A percentile compares a stretch with the other conserved stretches of the same genome.
phyloP scores from a whole-genome alignment of 2,797 vertebrate genomes.

The Bufotes viridis region DNA sequence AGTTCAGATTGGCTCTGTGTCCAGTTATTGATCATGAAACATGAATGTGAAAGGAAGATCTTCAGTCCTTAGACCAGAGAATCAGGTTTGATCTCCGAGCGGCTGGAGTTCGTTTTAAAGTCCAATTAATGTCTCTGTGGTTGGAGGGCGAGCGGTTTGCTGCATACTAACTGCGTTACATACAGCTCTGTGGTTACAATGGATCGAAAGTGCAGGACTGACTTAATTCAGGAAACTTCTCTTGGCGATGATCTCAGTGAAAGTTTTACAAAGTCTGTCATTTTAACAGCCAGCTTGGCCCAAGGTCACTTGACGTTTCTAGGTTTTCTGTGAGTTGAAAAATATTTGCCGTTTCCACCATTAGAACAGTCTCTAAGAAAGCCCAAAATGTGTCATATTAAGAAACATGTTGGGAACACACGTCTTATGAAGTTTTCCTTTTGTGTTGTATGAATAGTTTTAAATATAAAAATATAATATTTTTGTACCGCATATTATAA shows the following conservation, averaged over 20 bases:
- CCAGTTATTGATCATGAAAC: slow-evolving; percentile 18
- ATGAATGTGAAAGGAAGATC: background rate
- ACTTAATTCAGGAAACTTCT: slow-evolving; percentile 51
- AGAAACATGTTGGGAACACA: background rate
- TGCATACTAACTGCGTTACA: slow-evolving; percentile 54
- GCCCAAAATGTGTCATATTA: slow-evolving; percentile 32
- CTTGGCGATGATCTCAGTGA: slow-evolving; percentile 47
- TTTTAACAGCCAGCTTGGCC: slow-evolving; percentile 40
- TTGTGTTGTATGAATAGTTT: background rate
- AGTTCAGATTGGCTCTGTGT: background rate
- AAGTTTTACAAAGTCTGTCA: slow-evolving; percentile 35
- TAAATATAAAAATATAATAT: background rate
- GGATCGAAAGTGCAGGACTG: slow-evolving; percentile 48
- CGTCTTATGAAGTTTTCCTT: background rate
- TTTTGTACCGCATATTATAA: too few species aligned
- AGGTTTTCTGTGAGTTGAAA: background rate
- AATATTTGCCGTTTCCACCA: background rate
- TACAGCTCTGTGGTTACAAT: slow-evolving; percentile 49
- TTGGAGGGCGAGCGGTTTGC: slow-evolving; percentile 32
- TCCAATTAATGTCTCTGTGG: slow-evolving; percentile 44
- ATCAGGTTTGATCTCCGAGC: background rate
- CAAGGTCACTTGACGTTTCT: slow-evolving; percentile 22
- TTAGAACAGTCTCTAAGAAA: background rate
- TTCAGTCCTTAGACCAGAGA: slow-evolving; percentile 3
- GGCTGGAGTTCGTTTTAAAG: slow-evolving; percentile 13